Evolutionary conservation across 2,113 vertebrate species (phyloP), one percentile per base, ranked within the genome.

Genomic region (Phocoena sinus): DNA sequence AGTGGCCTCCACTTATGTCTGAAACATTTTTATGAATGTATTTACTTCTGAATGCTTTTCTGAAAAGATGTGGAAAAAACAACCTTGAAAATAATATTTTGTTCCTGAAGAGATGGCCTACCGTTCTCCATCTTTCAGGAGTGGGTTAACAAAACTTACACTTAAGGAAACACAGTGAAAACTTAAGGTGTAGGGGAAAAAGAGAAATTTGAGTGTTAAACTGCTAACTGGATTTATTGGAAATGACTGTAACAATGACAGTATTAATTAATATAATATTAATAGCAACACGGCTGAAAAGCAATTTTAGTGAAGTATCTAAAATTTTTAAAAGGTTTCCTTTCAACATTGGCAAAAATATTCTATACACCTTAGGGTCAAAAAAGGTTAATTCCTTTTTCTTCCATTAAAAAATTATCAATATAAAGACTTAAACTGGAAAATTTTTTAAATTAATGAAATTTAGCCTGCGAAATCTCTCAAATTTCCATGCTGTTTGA

Each of bases 1-100:
- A 96, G 94, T 97, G 96, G 70, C 84, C 91, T 96, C 91, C 96
- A 95, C 95, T 98, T 96, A 94, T 3, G 56, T 80, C 93, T 77
- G 82, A 97, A 98, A 97, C 91, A 79, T 41, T 76, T 98, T 94
- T 92, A 92, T 94, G 81, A 95, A 94, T 95, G 70, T 74, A 80
- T 94, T 97, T 94, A 71, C 80, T 91, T 94, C 76, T 88, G 91
- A 88, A 80, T 91, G 97, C 44, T 81, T 90, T 97, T 80, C 70
- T 36, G 60, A 74, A 96, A 95, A 96, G 68, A 94, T 74, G 31
- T 63, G 44, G 56, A 23, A 68, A 88, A 89, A 94, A 62, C 65
- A 94, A 90, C n/a, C 47, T 95, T 82, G 95, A 87, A 89, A 96
- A 74, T 92, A 47, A 17, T 25, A 67, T 92, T 89, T 81, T 74